Conservation (phyloP, 2,888 invertebrate genomes). For the Tenthredo livida region DNA sequence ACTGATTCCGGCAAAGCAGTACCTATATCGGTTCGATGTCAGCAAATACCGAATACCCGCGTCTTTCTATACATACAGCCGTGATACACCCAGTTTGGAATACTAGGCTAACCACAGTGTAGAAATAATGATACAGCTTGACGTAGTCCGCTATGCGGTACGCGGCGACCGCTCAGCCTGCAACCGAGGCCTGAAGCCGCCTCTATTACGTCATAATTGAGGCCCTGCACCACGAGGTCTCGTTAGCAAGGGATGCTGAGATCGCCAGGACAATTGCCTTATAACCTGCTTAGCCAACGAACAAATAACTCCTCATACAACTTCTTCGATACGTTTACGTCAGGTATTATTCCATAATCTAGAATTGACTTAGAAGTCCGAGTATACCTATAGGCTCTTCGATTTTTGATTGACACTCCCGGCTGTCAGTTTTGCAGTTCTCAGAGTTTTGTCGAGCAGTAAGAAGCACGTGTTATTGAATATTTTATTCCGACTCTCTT, state of each 20-base stretch:
- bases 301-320: conserved; percentile 35
- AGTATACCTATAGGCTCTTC: not conserved
- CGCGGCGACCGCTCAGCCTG: conserved; percentile 41
- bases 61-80: conserved; percentile 42
- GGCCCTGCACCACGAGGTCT: conserved; percentile 52
- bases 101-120: conserved; percentile 54
- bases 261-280: conserved; percentile 50
- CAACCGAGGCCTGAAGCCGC: conserved; percentile 50
- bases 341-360: not conserved
- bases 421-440: not conserved
- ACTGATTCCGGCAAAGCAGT: conserved; percentile 28
- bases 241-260: conserved; percentile 54
- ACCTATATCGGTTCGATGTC: conserved; percentile 44
- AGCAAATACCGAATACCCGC: conserved; percentile 48
- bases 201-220: conserved; percentile 55
- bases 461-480: not conserved
- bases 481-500: not conserved
- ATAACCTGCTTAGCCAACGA: conserved; percentile 43
- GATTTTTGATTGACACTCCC: conserved; percentile 4
- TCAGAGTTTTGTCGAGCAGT: not conserved
- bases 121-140: conserved; percentile 53
- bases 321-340: conserved; percentile 32
- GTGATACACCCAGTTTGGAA: conserved; percentile 51
- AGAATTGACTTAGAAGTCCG: not conserved
- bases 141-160: conserved; percentile 32